Conservation (phyloP, 2,797 vertebrate genomes). For the Gymnothorax reevesii region DNA sequence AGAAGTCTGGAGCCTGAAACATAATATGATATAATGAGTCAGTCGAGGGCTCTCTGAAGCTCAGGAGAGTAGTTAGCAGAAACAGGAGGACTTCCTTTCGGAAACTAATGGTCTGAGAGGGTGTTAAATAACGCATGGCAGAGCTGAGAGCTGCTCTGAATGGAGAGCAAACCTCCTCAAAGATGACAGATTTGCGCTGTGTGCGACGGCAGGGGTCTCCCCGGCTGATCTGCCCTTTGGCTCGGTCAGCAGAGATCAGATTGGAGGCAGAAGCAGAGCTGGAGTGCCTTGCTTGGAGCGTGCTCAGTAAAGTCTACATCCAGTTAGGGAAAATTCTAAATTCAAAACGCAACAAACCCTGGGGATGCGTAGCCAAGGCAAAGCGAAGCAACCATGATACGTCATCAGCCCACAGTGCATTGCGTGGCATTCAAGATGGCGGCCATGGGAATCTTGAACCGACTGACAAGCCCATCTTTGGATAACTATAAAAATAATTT, state of each 20-base stretch:
- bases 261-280: not conserved
- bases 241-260: not conserved
- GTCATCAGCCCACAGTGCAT: too few relatives aligned
- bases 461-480: too few relatives aligned
- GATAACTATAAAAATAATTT: too few relatives aligned
- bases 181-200: not conserved
- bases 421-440: too few relatives aligned
- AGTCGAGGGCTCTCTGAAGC: not conserved
- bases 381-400: too few relatives aligned
- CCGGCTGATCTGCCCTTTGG: not conserved
- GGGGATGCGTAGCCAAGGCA: too few relatives aligned
- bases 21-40: not conserved
- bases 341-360: too few relatives aligned
- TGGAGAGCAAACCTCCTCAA: not conserved
- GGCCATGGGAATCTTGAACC: too few relatives aligned
- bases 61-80: not conserved
- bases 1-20: not conserved
- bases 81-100: not conserved
- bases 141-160: not conserved
- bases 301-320: too few relatives aligned
- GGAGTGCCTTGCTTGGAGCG: not conserved
- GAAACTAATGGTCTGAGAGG: not conserved
- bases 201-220: not conserved
- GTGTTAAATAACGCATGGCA: slow-evolving; percentile 15
- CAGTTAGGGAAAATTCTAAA: not conserved